Base-by-base conservation (phyloP, 2,888 invertebrate genomes). In the Euplagia quadripunctaria region DNA sequence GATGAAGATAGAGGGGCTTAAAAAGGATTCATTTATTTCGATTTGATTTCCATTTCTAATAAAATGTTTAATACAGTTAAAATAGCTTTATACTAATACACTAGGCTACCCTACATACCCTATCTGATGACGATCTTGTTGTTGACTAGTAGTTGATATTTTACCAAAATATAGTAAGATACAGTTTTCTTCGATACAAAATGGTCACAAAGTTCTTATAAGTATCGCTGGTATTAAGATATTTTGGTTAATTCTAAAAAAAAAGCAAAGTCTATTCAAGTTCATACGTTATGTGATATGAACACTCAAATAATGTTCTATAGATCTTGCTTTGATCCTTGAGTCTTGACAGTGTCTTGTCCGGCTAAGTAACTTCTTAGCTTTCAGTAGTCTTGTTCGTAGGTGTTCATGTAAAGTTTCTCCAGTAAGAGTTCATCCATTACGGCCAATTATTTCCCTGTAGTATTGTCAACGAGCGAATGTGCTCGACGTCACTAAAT, bases 1-100 rank as follows among this genome's bases (percentile, higher is more conserved):
- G 83, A 85, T 80, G 83, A 46, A 9, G 43, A 46, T 46, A 46
- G 43, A 46, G 43, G 43, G 43, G 9, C 9, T 46, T 46, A 46
- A 46, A 46, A 46, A 46, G 61, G 14, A 31, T 61, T 14, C 1
- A 31, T 31, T 61, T 61, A 31, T 31, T 61, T 61, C 31, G 31
- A 31, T 31, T 61, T 6, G 31, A 31, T 31, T 3, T 12, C 14
- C 31, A 1, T 31, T 20, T 31, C 6, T 61, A 31, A 11, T 12
- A 31, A 12, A 61, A 61, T 31, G 20, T 20, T n/a, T 8, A 14
- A 31, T 31, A 31, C 11, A 5, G 11, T 61, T 14, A 61, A 61
- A 31, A 31, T 4, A 46, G 9, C 43, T 46, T 46, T 46, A 46
- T 46, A 4, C 6, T 43, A 46, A 3, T 46, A 8, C 9, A 46